These are phyloP conservation scores for Pluvialis apricaria DNA, from an alignment of 2,113 vertebrate species.

Conservation along the genomic window DNA sequence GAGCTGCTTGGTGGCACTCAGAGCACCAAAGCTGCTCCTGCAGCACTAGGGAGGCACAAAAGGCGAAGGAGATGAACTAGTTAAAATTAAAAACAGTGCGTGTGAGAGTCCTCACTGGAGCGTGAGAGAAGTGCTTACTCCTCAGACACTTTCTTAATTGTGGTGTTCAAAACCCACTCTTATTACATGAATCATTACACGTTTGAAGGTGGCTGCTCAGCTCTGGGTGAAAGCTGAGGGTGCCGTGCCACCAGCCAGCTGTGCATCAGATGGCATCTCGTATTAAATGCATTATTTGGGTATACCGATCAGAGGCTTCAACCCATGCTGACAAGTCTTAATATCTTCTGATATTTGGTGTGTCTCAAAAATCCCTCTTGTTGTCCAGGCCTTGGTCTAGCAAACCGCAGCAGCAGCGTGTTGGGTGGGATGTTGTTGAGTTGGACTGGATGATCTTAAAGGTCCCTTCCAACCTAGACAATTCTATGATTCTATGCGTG, in stretches of 20 bases:
- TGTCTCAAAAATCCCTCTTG: background rate
- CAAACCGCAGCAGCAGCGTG: background rate
- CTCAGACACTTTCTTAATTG: background rate
- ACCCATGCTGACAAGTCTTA: background rate
- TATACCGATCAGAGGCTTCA: accelerated
- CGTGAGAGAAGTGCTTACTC: background rate
- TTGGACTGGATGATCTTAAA: too few relatives aligned
- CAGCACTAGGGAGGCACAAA: background rate
- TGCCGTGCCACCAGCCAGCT: background rate
- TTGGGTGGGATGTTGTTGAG: too few relatives aligned
- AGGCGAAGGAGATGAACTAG: background rate
- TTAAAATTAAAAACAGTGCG: background rate
- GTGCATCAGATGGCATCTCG: accelerated
- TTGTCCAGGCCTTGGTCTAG: background rate
- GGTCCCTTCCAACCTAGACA: too few relatives aligned
- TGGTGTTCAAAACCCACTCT: background rate
- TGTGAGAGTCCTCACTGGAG: background rate
- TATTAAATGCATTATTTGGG: background rate
- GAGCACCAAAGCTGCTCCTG: background rate
- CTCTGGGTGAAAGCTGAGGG: background rate
- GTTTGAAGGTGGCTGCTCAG: background rate
- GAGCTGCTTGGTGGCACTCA: background rate
- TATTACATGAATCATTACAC: background rate
- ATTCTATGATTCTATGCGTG: too few relatives aligned
- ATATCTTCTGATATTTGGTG: background rate